Conservation (phyloP, 2,113 vertebrate species). For the Alouatta palliata region DNA sequence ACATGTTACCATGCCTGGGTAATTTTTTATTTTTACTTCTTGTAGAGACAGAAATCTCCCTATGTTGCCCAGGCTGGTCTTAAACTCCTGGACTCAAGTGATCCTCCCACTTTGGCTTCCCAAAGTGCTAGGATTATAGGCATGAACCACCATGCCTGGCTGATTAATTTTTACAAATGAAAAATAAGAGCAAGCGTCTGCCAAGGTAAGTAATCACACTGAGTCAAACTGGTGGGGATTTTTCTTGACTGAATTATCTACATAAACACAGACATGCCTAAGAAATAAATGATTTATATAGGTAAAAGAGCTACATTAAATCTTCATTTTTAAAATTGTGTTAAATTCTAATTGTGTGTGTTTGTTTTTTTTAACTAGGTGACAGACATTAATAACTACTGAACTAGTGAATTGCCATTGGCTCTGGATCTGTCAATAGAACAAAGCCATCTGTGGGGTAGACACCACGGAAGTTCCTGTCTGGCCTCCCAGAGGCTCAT, state of each 20-base stretch:
- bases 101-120: too few species aligned
- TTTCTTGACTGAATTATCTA: background rate
- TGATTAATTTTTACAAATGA: conserved; percentile 26
- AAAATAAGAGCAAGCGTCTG: background rate
- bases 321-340: conserved; percentile 23
- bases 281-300: conserved; percentile 13
- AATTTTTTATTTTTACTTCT: too few species aligned
- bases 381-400: conserved; percentile 27
- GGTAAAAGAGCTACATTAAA: conserved; percentile 15
- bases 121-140: too few species aligned
- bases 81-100: too few species aligned
- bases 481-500: background rate
- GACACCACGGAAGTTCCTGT: background rate
- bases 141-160: too few species aligned
- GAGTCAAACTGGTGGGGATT: background rate
- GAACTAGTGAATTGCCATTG: conserved; percentile 30
- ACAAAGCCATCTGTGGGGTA: conserved; percentile 23
- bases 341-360: conserved; percentile 38
- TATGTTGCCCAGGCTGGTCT: too few species aligned
- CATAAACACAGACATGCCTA: background rate
- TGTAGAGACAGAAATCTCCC: too few species aligned
- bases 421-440: conserved; percentile 56
- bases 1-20: too few species aligned
- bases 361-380: conserved; percentile 1
- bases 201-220: background rate